Base-by-base conservation (phyloP, 1,140 invertebrate genomes). In the Trachelipus rathkii region DNA sequence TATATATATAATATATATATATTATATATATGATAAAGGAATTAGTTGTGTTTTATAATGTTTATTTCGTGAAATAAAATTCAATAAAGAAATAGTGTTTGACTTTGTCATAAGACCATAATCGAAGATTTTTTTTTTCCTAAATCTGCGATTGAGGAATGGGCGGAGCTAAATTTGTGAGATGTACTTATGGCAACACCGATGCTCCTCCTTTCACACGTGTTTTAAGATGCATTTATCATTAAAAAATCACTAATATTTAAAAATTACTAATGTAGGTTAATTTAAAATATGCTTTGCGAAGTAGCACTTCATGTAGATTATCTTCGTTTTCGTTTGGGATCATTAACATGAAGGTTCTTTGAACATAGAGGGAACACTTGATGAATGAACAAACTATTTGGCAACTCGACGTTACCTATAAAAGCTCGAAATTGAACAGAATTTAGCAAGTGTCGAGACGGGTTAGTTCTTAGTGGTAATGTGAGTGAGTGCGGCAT, bases 11-110 rank as follows among this genome's bases (percentile, higher is more conserved):
- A 33, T 33, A 33, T 33, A 33, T 33, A 33, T 33, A 33, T 33
- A 33, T 33, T 33, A 33, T 33, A 33, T 33, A 33, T 33, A 33
- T 33, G n/a, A 33, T 33, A 60, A 3, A 60, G 50, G 50, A 60
- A 60, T 60, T 19, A 60, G 2, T 19, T 60, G 50, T 60, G 11
- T 19, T 60, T 13, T 60, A 60, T 60, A 13, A 60, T 60, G 50
- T 60, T 60, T 60, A 19, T 19, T 60, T 60, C 50, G 50, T 60
- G 19, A 60, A 60, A 60, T 60, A 60, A 60, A 60, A 60, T 60
- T 60, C 50, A 60, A 60, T 60, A 60, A 60, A 60, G 50, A 60
- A 60, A 60, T 60, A 60, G 50, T 60, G 50, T 60, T 60, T 60
- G 50, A 60, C 50, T 60, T 60, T 60, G 50, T 60, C 50, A 60